Evolutionary conservation across 2,113 vertebrate species (phyloP).

Genomic region (Caranx melampygus): DNA sequence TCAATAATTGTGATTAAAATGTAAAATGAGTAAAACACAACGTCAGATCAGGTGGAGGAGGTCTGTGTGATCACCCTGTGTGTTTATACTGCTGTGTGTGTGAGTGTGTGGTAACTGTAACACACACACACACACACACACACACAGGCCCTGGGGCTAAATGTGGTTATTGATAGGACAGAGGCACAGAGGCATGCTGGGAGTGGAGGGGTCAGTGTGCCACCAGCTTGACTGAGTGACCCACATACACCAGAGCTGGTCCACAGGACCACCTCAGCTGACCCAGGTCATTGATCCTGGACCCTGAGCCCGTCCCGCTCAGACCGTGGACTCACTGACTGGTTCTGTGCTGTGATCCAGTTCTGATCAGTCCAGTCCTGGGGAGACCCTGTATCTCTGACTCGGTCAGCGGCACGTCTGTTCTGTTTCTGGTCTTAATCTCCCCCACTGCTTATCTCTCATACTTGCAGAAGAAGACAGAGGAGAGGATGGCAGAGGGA

Average conservation of each 20-base stretch:
- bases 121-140: not conserved
- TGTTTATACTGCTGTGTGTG: conserved; percentile 1
- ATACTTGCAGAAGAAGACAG: conserved; percentile 47
- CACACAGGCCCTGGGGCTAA: not conserved
- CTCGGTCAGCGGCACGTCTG: conserved; percentile 10
- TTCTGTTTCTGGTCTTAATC: conserved; percentile 20
- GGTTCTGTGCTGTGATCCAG: not conserved
- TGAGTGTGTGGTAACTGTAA: not conserved
- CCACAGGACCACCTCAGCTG: conserved; percentile 18
- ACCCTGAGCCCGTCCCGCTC: not conserved
- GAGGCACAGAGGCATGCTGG: conserved; percentile 58
- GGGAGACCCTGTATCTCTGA: not conserved
- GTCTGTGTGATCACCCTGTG: conserved; percentile 10
- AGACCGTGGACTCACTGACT: not conserved
- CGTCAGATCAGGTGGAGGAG: not conserved
- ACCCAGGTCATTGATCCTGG: no score
- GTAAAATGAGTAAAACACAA: no score
- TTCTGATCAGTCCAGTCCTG: not conserved
- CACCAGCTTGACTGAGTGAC: conserved; percentile 51
- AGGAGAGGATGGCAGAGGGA: conserved; percentile 19
- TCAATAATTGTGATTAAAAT: no score
- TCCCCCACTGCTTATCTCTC: conserved; percentile 41
- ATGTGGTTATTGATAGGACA: conserved; percentile 41
- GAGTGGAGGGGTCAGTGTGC: conserved; percentile 57
- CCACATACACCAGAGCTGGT: conserved; percentile 20